Percentiles rank a stretch among this genome's conserved stretches.
These are phyloP conservation scores for Takifugu rubripes DNA, from an alignment of 2,797 vertebrate species.

Conservation along the genomic window DNA sequence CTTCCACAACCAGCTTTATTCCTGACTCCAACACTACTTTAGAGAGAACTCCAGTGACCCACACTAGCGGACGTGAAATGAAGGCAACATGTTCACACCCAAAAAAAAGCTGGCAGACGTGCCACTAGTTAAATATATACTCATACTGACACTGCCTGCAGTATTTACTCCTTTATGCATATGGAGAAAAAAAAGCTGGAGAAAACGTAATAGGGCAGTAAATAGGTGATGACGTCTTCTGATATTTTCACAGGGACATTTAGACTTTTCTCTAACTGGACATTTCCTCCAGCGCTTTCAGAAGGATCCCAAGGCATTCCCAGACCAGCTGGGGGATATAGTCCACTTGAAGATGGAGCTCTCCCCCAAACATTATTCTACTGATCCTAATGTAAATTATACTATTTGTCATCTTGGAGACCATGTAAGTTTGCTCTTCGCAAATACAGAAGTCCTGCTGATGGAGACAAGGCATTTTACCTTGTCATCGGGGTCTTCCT, in stretches of 20 bases:
- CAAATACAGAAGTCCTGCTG: not conserved
- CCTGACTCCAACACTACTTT: not conserved
- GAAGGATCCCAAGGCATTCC: no score
- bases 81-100: constrained; percentile 7
- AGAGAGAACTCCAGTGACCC: constrained; percentile 15
- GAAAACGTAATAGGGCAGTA: not conserved
- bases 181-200: not conserved
- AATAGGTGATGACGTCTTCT: not conserved
- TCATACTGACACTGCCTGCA: not conserved
- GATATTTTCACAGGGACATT: not conserved
- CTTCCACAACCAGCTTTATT: not conserved
- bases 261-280: no score
- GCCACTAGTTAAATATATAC: not conserved
- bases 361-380: no score
- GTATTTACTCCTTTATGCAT: not conserved
- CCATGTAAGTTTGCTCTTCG: no score
- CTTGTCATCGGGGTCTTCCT: constrained; percentile 82
- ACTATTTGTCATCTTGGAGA: no score
- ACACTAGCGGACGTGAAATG: not conserved
- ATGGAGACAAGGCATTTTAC: constrained; percentile 53
- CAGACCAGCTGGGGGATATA: no score
- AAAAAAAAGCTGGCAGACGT: not conserved
- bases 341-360: no score
- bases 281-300: no score
- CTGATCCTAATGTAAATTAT: no score